Percentiles rank a stretch among this genome's conserved stretches.
phyloP scores from a whole-genome alignment of 2,113 vertebrate species.

The Ciconia boyciana region DNA sequence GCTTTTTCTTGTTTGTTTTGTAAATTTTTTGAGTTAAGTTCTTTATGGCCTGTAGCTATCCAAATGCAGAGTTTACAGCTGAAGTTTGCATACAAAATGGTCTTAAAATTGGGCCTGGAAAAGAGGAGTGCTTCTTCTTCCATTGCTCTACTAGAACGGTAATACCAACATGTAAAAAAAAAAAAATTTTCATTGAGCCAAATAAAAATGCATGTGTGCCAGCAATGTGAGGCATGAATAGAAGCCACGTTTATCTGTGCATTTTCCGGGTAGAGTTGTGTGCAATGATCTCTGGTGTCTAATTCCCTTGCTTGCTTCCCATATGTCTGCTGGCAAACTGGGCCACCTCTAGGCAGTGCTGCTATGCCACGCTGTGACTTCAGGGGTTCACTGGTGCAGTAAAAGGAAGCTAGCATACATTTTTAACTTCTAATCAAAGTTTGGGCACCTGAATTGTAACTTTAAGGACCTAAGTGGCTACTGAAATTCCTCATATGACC shows the following conservation, averaged over 20 bases:
- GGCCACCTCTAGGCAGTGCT: background rate
- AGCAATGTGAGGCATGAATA: background rate
- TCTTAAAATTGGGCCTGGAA: background rate
- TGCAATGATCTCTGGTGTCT: background rate
- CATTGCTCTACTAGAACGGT: background rate
- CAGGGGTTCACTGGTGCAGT: background rate
- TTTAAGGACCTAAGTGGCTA: background rate
- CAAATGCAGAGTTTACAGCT: background rate
- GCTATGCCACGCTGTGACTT: accelerated
- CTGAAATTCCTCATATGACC: background rate
- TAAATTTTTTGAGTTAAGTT: background rate
- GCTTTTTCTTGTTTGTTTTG: background rate
- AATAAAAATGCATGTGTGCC: background rate
- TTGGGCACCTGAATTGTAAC: background rate
- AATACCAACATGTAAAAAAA: background rate
- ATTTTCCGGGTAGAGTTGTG: background rate
- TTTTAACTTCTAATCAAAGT: background rate
- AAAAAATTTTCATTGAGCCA: background rate
- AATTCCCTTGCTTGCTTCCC: background rate
- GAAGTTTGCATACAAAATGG: background rate
- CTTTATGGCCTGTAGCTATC: background rate
- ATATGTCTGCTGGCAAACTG: background rate
- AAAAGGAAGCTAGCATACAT: background rate
- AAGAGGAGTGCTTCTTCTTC: background rate
- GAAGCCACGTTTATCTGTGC: accelerated